Percentiles rank a stretch among this genome's conserved stretches.
These are phyloP conservation scores for Temnothorax ravouxi DNA, from an alignment of 2,888 invertebrate species.

Conservation along the genomic window DNA sequence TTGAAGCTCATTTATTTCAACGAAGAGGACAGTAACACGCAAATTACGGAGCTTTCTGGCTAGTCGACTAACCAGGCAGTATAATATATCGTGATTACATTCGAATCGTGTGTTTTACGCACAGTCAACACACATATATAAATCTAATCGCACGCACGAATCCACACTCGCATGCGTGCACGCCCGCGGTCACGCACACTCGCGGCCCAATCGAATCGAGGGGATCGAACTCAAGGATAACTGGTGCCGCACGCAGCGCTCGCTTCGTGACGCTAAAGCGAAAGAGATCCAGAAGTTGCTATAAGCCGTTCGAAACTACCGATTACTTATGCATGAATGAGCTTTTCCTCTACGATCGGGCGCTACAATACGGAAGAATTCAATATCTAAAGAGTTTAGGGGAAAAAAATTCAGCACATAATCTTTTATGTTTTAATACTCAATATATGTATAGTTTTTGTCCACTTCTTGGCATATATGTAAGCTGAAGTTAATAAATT, in stretches of 20 bases:
- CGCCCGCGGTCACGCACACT: constrained; percentile 59
- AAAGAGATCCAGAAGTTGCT: constrained; percentile 51
- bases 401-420: background rate
- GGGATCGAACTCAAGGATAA: constrained; percentile 86
- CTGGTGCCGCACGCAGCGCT: constrained; percentile 75
- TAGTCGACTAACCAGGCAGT: background rate
- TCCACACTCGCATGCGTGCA: constrained; percentile 45
- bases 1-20: constrained; percentile 20
- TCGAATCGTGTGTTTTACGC: constrained; percentile 50
- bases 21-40: constrained; percentile 26
- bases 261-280: constrained; percentile 46
- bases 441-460: too few relatives aligned
- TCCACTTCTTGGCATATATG: too few relatives aligned
- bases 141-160: constrained; percentile 50
- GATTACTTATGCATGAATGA: constrained; percentile 9
- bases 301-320: constrained; percentile 33
- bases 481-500: too few relatives aligned
- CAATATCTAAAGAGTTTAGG: background rate
- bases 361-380: background rate
- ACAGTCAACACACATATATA: constrained; percentile 58
- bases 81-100: constrained; percentile 58
- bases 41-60: constrained; percentile 34
- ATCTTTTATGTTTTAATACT: background rate
- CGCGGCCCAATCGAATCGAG: constrained; percentile 61
- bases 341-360: background rate